Base-by-base conservation (phyloP, 2,888 invertebrate genomes). In the Eupithecia insigniata region DNA sequence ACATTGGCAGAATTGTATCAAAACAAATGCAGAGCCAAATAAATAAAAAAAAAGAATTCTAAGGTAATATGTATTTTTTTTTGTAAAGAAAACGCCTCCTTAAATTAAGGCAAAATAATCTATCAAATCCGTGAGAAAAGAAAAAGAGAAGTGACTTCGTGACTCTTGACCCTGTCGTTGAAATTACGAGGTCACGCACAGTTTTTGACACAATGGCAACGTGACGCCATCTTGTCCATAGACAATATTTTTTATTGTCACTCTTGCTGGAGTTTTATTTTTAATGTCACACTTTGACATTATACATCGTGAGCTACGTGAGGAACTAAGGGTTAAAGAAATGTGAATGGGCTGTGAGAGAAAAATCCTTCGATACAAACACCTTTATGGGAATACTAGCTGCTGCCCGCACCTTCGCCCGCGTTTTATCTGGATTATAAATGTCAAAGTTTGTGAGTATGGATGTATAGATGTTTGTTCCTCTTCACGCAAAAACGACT, bases 121-220 rank as follows among this genome's bases (percentile, higher is more conserved):
- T 26, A 32, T 62, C 16, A n/a, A 62, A 34, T 10, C 30, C 61
- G 61, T 62, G 61, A 32, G 61, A 62, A 62, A 18, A 62, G 3
- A 62, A 62, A 28, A 60, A 61, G 34, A 62, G n/a, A 22, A 62
- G 34, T 62, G 64, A 36, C 28, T 55, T 67, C 71, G 67, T 67
- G 71, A 67, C 62, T 46, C 12, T 30, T 69, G 69, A 69, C 69
- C 69, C 46, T 51, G 1, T 22, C 32, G 18, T 43, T 43, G n/a
- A 51, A 51, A 69, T 62, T 62, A 28, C 32, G 46, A 22, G 69
- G 69, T 69, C 69, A 69, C 62, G 69, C 39, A 34, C 34, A 22
- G 22, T 51, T 51, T 67, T 69, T 69, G 62, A 69, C 69, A 69
- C 69, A 64, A 69, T 62, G 28, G 28, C 43, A 46, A 51, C 62